Conservation (phyloP, 2,113 vertebrate genomes). For the Mustelus asterias region DNA sequence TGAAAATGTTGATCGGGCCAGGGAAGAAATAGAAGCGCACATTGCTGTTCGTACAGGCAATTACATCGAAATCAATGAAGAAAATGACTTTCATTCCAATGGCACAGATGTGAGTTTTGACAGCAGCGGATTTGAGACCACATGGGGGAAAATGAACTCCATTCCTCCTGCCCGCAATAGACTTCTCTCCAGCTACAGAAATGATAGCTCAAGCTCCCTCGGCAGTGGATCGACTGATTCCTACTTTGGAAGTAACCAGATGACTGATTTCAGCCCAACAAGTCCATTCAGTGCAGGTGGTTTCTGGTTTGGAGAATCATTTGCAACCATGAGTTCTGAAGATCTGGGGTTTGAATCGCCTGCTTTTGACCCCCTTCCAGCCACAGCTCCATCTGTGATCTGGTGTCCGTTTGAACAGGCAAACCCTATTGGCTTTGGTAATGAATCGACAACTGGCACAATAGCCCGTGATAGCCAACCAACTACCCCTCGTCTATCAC, state of each 20-base stretch:
- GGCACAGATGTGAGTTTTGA: slow-evolving; percentile 91
- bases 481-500: slow-evolving; percentile 77
- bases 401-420: slow-evolving; percentile 79
- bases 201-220: slow-evolving; percentile 89
- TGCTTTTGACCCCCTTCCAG: slow-evolving; percentile 71
- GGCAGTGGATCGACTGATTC: slow-evolving; percentile 90
- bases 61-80: slow-evolving; percentile 72
- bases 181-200: slow-evolving; percentile 81
- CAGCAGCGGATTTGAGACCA: slow-evolving; percentile 49
- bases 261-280: slow-evolving; percentile 83
- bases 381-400: slow-evolving; percentile 62
- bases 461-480: slow-evolving; percentile 65
- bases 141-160: slow-evolving; percentile 65
- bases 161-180: slow-evolving; percentile 55
- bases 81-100: slow-evolving; percentile 85
- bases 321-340: slow-evolving; percentile 68
- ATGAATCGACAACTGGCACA: slow-evolving; percentile 54
- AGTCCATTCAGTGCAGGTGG: slow-evolving; percentile 70
- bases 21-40: slow-evolving; percentile 90
- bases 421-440: slow-evolving; percentile 61
- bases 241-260: slow-evolving; percentile 71
- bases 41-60: slow-evolving; percentile 84
- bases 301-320: slow-evolving; percentile 81
- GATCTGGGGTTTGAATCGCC: slow-evolving; percentile 67
- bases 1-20: slow-evolving; percentile 80